phyloP scores from a whole-genome alignment of 2,888 invertebrate genomes.

The Xestia rhomboidea region DNA sequence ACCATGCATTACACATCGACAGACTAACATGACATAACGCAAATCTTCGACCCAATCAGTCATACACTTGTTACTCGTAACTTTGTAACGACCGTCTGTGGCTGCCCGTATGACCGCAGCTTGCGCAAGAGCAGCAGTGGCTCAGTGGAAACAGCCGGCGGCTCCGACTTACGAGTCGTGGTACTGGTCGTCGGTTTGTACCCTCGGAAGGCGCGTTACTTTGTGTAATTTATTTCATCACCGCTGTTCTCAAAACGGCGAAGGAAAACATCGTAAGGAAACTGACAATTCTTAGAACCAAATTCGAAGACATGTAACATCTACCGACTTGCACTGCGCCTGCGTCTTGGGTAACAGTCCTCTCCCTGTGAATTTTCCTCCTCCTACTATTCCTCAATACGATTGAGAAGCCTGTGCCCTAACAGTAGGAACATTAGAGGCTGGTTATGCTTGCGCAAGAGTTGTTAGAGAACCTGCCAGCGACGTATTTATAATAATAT shows the following conservation, averaged over 20 bases:
- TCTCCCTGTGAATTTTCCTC: neutral
- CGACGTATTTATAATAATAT: neutral
- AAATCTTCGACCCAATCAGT: slow-evolving; percentile 39
- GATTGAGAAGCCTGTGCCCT: neutral
- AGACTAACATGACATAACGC: slow-evolving; percentile 42
- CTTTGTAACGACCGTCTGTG: slow-evolving; percentile 9
- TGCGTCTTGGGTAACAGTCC: neutral
- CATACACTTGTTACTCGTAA: slow-evolving; percentile 39
- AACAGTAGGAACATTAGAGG: neutral
- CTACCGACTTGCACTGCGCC: neutral
- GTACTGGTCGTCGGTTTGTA: neutral
- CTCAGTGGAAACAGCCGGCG: neutral
- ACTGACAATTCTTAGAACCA: neutral
- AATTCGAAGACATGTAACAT: neutral
- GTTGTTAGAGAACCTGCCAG: slow-evolving; percentile 19
- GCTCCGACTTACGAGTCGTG: neutral
- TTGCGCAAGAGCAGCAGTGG: slow-evolving; percentile 13
- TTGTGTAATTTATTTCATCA: neutral
- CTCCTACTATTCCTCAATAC: neutral
- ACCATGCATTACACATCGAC: slow-evolving; percentile 22
- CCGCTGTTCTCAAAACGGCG: neutral
- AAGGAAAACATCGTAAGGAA: neutral
- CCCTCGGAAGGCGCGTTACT: neutral
- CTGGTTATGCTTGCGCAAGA: slow-evolving; percentile 27
- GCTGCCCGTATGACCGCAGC: neutral